Percentiles rank a stretch among this genome's conserved stretches.
Evolutionary conservation across 2,888 invertebrate species (phyloP).

Genomic region (Eurytoma adleriae): DNA sequence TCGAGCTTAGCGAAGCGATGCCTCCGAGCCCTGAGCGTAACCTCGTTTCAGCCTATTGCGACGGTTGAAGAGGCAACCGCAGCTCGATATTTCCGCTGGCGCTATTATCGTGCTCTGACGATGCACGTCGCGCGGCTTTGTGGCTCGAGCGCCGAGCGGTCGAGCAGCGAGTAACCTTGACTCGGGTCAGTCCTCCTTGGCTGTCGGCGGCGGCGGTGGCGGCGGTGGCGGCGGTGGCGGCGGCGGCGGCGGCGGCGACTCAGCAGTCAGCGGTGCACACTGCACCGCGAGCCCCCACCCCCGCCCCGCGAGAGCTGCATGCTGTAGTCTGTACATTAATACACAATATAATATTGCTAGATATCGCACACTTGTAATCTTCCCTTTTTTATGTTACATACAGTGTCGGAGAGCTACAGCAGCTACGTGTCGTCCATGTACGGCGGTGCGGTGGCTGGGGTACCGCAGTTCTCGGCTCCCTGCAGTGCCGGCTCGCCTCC

Average conservation of each 20-base stretch:
- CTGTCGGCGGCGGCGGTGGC: not conserved
- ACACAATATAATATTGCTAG: not conserved
- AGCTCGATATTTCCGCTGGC: too few species aligned
- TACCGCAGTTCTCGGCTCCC: constrained; percentile 59
- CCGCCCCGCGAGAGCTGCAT: constrained; percentile 3
- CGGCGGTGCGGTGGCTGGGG: constrained; percentile 62
- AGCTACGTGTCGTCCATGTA: constrained; percentile 78
- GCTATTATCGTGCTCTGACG: too few species aligned
- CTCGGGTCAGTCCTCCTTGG: constrained; percentile 70
- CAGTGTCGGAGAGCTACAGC: constrained; percentile 83
- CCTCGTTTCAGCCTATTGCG: too few species aligned
- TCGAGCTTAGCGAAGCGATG: not conserved
- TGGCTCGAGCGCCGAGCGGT: constrained; percentile 72
- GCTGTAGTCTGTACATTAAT: not conserved
- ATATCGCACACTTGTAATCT: too few species aligned
- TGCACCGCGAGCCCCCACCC: constrained; percentile 42
- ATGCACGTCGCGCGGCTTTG: constrained; percentile 37
- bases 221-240: too few species aligned
- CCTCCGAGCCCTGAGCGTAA: too few species aligned
- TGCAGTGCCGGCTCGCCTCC: constrained; percentile 72
- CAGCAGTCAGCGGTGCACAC: constrained; percentile 57
- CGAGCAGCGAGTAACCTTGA: constrained; percentile 70
- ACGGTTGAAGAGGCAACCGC: too few species aligned
- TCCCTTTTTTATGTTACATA: constrained; percentile 66
- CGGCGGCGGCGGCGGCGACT: not conserved